Evolutionary conservation across 2,888 invertebrate species (phyloP), one percentile per base, ranked within the genome.

Genomic region (Diaprepes abbreviatus): DNA sequence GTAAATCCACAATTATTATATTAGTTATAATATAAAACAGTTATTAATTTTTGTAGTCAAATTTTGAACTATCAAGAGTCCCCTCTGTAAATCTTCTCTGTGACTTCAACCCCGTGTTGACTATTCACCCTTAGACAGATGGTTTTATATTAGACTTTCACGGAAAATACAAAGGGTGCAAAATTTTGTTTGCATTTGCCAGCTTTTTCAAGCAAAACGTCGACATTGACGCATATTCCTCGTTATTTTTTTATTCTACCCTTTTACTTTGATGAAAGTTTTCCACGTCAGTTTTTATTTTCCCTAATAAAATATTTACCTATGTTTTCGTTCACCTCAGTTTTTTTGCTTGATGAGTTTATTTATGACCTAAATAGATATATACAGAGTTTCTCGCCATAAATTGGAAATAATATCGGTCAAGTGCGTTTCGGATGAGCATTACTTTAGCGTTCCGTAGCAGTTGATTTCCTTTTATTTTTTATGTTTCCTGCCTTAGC

Each of bases 151-250:
- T 12, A 50, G 9, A 28, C 28, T 28, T 24, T 16, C 48, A 24
- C 24, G 7, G 12, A 45, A 24, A 45, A n/a, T 5, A 43, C 16
- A 35, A 14, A 33, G 62, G 62, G 62, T 24, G 62, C 38, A 36
- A 50, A 62, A 33, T 62, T 21, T 19, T 62, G 62, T 62, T 62
- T 62, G 50, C 48, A 36, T 62, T 50, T 33, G 6, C 38, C 9
- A 21, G 62, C 19, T 35, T 36, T 35, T 35, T 50, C 62, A 43
- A 57, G 55, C 57, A 35, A 21, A 50, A 38, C 28, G 14, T 6
- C n/a, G 45, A 24, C 45, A 12, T n/a, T 19, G n/a, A 28, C 7
- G 24, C 28, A 50, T 28, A 28, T 28, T 28, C 48, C 28, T 50
- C 6, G 2, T 50, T 28, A 50, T 50, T 50, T 50, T 50, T 5